phyloP scores from a whole-genome alignment of 1,140 invertebrate species.

The Helicoverpa armigera region DNA sequence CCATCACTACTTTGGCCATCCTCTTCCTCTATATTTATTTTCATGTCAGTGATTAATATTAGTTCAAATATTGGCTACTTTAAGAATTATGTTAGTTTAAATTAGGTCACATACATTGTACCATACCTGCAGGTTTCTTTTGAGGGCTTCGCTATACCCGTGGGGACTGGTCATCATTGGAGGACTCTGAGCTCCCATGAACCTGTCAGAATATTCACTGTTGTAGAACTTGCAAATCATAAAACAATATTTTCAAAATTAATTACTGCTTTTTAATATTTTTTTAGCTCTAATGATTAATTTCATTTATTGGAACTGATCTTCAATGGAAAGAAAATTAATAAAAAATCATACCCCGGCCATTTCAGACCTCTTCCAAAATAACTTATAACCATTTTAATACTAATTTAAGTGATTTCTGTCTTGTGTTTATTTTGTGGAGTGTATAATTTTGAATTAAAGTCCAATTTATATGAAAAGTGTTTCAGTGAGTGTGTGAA shows the following conservation, averaged over 20 bases:
- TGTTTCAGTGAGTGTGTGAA: constrained; percentile 65
- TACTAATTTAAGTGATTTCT: constrained; percentile 62
- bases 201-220: constrained; percentile 64
- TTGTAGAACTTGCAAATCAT: constrained; percentile 33
- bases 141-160: constrained; percentile 84
- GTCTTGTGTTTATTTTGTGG: constrained; percentile 70
- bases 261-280: constrained; percentile 8
- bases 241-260: constrained; percentile 39
- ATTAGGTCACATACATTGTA: constrained; percentile 38
- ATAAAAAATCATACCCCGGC: constrained; percentile 80
- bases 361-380: constrained; percentile 78
- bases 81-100: not conserved
- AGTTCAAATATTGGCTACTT: not conserved
- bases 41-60: not conserved
- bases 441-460: constrained; percentile 83
- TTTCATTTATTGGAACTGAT: constrained; percentile 48
- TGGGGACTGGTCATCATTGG: constrained; percentile 86
- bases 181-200: constrained; percentile 85
- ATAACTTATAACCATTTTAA: constrained; percentile 55
- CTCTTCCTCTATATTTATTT: not conserved
- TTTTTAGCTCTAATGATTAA: constrained; percentile 27
- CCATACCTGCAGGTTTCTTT: constrained; percentile 84
- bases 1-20: too few relatives aligned
- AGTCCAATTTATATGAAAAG: constrained; percentile 79
- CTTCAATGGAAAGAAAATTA: constrained; percentile 61